Evolutionary conservation across 2,113 vertebrate genomes (phyloP).

Genomic region (Grus americana): DNA sequence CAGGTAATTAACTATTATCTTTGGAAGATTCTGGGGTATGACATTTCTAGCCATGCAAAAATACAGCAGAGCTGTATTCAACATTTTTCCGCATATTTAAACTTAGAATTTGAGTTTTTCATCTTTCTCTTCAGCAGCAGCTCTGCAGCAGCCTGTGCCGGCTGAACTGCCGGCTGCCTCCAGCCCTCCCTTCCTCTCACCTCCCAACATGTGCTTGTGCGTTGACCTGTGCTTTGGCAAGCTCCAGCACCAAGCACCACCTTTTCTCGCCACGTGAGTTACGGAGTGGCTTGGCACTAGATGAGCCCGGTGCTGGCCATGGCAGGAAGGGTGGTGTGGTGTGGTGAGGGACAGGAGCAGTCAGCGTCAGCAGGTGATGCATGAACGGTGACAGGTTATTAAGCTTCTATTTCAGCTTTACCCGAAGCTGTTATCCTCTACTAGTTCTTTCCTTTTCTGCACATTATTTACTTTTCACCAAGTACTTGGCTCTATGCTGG

Average conservation of each 20-base stretch:
- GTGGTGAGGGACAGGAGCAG: not conserved
- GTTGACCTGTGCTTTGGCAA: fast-evolving
- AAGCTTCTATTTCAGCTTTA: not conserved
- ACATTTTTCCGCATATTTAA: not conserved
- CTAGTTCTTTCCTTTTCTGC: not conserved
- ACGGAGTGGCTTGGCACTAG: not conserved
- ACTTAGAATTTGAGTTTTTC: not conserved
- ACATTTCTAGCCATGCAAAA: not conserved
- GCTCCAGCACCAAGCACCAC: too few species aligned
- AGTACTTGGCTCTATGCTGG: not conserved
- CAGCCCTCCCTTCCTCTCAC: not conserved
- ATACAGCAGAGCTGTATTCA: not conserved
- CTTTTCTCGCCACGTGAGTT: not conserved
- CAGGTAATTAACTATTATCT: fast-evolving
- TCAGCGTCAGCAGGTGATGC: not conserved
- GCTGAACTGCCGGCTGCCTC: not conserved
- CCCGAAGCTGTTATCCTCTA: not conserved
- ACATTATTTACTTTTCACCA: not conserved
- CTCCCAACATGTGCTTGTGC: not conserved
- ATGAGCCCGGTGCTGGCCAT: not conserved
- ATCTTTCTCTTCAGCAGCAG: not conserved
- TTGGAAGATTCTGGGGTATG: not conserved
- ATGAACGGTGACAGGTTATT: too few species aligned
- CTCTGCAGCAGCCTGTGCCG: not conserved
- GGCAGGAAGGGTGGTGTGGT: not conserved